A percentile compares a stretch with the other conserved stretches of the same genome.
phyloP scores from a whole-genome alignment of 2,888 invertebrate genomes.

The Agrilus mali region DNA sequence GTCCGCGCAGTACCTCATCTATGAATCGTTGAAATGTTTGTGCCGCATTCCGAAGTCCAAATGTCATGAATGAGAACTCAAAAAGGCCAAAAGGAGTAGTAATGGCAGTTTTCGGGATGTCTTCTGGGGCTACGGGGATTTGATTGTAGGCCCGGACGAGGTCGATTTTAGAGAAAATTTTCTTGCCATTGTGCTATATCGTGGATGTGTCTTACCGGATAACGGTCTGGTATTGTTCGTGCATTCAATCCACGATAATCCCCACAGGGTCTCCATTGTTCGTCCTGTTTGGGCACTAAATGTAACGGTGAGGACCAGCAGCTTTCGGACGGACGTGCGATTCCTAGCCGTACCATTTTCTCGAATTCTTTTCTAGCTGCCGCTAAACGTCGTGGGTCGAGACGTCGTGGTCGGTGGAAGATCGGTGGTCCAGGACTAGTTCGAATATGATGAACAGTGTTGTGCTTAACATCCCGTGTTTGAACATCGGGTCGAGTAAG shows the following conservation, averaged over 20 bases:
- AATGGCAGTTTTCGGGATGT: conserved; percentile 21
- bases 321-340: too few species aligned
- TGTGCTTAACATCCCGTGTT: too few species aligned
- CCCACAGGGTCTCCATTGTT: conserved; percentile 18
- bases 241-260: conserved; percentile 18
- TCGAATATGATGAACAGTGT: too few species aligned
- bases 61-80: conserved; percentile 23
- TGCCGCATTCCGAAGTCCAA: conserved; percentile 29
- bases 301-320: conserved; percentile 3
- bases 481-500: too few species aligned
- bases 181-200: conserved; percentile 21
- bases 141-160: conserved; percentile 27
- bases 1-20: conserved; percentile 18
- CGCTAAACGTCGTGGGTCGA: too few species aligned
- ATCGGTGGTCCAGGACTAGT: too few species aligned
- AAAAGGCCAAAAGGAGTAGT: conserved; percentile 15
- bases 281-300: conserved; percentile 16
- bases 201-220: conserved; percentile 27
- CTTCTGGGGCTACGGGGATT: conserved; percentile 22
- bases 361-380: too few species aligned
- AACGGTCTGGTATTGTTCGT: conserved; percentile 31
- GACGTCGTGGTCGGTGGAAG: too few species aligned
- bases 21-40: conserved; percentile 30
- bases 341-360: too few species aligned
- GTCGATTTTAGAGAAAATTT: conserved; percentile 22